Evolutionary conservation across 1,140 invertebrate genomes (phyloP).

Genomic region (Neodiprion fabricii): DNA sequence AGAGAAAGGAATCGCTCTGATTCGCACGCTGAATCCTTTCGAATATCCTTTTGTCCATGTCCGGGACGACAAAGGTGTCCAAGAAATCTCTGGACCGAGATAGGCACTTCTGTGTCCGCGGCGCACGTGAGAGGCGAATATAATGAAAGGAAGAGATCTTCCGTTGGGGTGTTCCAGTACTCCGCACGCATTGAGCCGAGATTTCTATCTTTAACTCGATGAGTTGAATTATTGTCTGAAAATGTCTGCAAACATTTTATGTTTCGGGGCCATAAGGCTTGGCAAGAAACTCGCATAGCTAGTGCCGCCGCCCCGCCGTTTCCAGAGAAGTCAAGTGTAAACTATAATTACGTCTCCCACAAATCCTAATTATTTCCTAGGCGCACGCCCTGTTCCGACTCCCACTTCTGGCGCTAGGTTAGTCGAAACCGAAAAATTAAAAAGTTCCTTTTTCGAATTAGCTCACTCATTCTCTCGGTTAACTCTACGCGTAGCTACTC

Average conservation of each 20-base stretch:
- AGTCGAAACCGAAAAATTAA: slow-evolving; percentile 10
- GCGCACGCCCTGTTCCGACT: slow-evolving; percentile 23
- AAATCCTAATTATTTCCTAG: slow-evolving; percentile 39
- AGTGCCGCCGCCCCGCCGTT: neutral
- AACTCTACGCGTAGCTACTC: slow-evolving; percentile 29
- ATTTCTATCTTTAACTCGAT: neutral
- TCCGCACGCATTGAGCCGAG: neutral
- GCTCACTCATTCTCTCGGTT: slow-evolving; percentile 30
- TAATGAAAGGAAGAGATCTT: slow-evolving; percentile 10
- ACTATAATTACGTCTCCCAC: slow-evolving; percentile 37
- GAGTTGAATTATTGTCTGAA: neutral
- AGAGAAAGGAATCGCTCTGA: slow-evolving; percentile 43
- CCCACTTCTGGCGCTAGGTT: slow-evolving; percentile 21
- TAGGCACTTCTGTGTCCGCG: neutral
- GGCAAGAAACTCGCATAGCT: too few species aligned
- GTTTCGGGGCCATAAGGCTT: neutral
- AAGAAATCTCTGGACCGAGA: slow-evolving; percentile 11
- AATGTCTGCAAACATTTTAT: neutral
- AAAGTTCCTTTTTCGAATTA: slow-evolving; percentile 39
- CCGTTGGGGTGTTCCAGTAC: neutral
- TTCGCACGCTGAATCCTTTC: slow-evolving; percentile 38
- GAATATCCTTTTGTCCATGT: slow-evolving; percentile 33
- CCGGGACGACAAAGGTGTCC: slow-evolving; percentile 11
- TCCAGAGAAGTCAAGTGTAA: slow-evolving; percentile 11
- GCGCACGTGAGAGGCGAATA: neutral